Conservation (phyloP, 2,113 vertebrate genomes). For the Tyrannus savana region DNA sequence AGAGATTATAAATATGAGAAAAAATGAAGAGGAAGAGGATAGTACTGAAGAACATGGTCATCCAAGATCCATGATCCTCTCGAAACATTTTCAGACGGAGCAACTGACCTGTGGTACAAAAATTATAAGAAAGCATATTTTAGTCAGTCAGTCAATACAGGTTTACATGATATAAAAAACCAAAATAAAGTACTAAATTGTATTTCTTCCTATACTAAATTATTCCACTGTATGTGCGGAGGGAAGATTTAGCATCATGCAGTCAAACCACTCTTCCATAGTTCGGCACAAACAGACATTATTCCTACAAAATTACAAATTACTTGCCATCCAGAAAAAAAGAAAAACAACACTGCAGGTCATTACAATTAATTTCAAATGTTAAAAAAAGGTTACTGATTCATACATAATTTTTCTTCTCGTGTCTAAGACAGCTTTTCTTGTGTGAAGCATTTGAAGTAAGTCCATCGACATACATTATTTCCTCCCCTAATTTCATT, state of each 20-base stretch:
- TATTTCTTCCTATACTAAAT: neutral
- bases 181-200: neutral
- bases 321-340: neutral
- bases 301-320: neutral
- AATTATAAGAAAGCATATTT: neutral
- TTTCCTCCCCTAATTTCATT: neutral
- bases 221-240: neutral
- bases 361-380: neutral
- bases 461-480: neutral
- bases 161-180: neutral
- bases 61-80: conserved; percentile 98
- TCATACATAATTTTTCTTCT: neutral
- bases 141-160: neutral
- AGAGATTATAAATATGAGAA: conserved; percentile 96
- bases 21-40: conserved; percentile 99
- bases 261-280: neutral
- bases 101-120: conserved; percentile 84
- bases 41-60: conserved; percentile 99
- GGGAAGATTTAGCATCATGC: neutral
- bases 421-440: neutral
- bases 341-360: neutral
- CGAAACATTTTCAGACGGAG: conserved; percentile 97
- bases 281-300: neutral
- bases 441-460: neutral
- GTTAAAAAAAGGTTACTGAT: neutral